phyloP scores from a whole-genome alignment of 1,140 invertebrate genomes.

The Conus betulinus region DNA sequence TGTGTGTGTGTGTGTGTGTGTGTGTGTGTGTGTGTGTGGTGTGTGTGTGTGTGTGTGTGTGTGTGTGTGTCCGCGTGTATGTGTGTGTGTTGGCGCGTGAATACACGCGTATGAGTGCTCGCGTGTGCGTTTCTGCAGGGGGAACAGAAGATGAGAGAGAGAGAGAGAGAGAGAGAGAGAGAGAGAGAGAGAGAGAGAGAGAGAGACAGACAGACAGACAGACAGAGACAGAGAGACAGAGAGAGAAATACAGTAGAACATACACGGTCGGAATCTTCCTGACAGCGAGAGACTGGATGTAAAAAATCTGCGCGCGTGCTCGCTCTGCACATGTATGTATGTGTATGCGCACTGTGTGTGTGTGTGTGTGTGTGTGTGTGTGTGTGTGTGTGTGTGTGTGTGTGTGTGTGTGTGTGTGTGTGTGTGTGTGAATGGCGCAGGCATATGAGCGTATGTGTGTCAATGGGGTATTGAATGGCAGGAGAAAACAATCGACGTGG shows the following conservation, averaged over 20 bases:
- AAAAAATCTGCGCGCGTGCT: too few relatives aligned
- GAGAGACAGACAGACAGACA: too few relatives aligned
- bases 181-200: too few relatives aligned
- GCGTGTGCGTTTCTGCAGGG: not conserved
- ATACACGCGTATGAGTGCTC: not conserved
- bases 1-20: not conserved
- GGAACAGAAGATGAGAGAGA: too few relatives aligned
- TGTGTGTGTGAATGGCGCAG: slow-evolving; percentile 5
- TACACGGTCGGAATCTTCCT: too few relatives aligned
- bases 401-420: slow-evolving; percentile 24
- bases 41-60: not conserved
- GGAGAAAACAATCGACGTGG: too few relatives aligned
- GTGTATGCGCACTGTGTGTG: not conserved
- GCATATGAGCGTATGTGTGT: not conserved
- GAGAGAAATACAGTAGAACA: too few relatives aligned
- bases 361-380: too few relatives aligned
- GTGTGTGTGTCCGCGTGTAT: not conserved
- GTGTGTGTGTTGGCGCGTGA: not conserved
- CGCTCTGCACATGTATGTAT: too few relatives aligned
- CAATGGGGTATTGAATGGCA: not conserved
- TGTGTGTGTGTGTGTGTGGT: not conserved
- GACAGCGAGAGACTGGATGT: too few relatives aligned
- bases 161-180: too few relatives aligned
- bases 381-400: slow-evolving; percentile 17
- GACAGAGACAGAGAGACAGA: too few relatives aligned